These are phyloP conservation scores for Bilobella aurantiaca DNA, from an alignment of 1,140 invertebrate species.

Conservation along the genomic window DNA sequence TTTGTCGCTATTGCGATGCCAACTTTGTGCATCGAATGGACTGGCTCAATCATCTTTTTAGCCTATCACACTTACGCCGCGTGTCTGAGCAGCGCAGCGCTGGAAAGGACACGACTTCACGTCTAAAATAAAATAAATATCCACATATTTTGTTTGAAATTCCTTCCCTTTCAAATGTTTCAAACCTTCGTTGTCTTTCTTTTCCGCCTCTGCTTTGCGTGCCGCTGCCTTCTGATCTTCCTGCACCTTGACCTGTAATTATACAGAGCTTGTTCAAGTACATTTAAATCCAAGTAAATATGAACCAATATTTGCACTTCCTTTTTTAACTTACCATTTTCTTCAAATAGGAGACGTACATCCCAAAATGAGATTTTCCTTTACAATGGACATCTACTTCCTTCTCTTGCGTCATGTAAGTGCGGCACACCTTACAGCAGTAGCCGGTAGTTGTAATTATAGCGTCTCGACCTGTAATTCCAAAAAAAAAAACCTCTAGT, in stretches of 20 bases:
- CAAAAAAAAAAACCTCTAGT: not conserved
- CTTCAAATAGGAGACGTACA: slow-evolving; percentile 22
- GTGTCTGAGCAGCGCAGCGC: slow-evolving; percentile 19
- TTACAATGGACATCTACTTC: slow-evolving; percentile 22
- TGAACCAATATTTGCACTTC: too few species aligned
- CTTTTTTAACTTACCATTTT: slow-evolving; percentile 15
- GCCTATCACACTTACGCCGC: slow-evolving; percentile 16
- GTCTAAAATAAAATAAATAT: too few species aligned
- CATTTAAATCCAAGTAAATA: too few species aligned
- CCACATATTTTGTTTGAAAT: too few species aligned
- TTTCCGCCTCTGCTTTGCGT: not conserved
- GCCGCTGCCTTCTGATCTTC: slow-evolving; percentile 11
- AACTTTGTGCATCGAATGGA: slow-evolving; percentile 33
- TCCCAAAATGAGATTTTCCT: slow-evolving; percentile 21
- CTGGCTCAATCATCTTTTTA: slow-evolving; percentile 29
- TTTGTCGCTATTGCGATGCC: slow-evolving; percentile 20
- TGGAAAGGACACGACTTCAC: slow-evolving; percentile 3
- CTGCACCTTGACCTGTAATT: not conserved
- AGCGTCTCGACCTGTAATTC: slow-evolving; percentile 19
- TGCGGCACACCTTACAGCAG: slow-evolving; percentile 31
- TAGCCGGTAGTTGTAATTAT: slow-evolving; percentile 20
- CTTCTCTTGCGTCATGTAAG: slow-evolving; percentile 17
- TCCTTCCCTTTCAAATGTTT: too few species aligned
- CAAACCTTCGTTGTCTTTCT: too few species aligned
- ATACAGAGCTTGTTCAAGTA: not conserved